Conservation (phyloP, 2,113 vertebrate species). For the Prunella fulvescens region DNA sequence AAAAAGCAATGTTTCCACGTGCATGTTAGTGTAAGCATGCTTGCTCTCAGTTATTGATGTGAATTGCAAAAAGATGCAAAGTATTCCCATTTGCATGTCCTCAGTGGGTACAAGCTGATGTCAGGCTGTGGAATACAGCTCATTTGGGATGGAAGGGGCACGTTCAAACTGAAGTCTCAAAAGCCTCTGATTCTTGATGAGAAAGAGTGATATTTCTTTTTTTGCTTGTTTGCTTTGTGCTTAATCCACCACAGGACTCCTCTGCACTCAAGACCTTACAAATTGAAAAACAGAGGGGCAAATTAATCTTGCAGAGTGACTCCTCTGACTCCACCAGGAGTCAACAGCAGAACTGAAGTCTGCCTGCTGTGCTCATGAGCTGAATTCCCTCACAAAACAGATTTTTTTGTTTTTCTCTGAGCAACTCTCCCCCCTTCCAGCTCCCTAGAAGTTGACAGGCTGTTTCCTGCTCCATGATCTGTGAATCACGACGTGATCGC, state of each 20-base stretch:
- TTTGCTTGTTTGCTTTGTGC: background rate
- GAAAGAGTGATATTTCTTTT: background rate
- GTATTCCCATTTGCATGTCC: background rate
- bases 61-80: background rate
- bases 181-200: background rate
- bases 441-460: constrained; percentile 20
- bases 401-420: constrained; percentile 27
- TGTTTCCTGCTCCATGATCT: constrained; percentile 47
- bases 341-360: background rate
- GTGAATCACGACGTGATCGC: background rate
- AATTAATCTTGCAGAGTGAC: background rate
- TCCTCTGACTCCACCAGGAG: background rate
- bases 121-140: background rate
- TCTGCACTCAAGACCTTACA: background rate
- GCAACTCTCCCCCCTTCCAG: background rate
- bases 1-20: background rate
- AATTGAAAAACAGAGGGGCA: background rate
- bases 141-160: background rate
- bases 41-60: background rate
- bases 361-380: background rate
- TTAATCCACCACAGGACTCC: background rate
- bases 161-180: background rate
- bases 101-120: background rate
- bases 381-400: background rate
- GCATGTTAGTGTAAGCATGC: background rate